Percentiles rank a stretch among this genome's conserved stretches.
phyloP scores from a whole-genome alignment of 2,888 invertebrate species.

The Panopea generosa region DNA sequence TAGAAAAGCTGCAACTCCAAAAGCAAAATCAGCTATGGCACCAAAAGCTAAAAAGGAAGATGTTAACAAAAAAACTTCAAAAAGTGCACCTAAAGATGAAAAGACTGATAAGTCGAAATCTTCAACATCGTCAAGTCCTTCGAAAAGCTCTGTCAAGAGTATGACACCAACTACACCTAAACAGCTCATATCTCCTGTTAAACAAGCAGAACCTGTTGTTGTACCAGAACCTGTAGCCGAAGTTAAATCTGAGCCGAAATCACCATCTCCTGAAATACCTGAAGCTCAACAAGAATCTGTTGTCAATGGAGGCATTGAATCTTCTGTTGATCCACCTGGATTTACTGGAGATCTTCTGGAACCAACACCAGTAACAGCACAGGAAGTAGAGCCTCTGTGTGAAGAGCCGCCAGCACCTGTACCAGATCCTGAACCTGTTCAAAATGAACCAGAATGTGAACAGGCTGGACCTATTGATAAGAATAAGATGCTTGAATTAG shows the following conservation, averaged over 20 bases:
- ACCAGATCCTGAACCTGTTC: slow-evolving; percentile 36
- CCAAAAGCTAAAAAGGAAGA: slow-evolving; percentile 73
- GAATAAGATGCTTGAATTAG: slow-evolving; percentile 70
- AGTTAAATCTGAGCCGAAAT: slow-evolving; percentile 42
- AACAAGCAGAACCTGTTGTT: slow-evolving; percentile 20
- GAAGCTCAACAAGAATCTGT: slow-evolving; percentile 28
- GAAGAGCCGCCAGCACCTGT: slow-evolving; percentile 10
- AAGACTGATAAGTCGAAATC: slow-evolving; percentile 65
- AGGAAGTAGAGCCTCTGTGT: slow-evolving; percentile 6
- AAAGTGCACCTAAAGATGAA: slow-evolving; percentile 67
- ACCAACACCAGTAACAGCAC: slow-evolving; percentile 27
- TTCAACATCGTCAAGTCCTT: slow-evolving; percentile 49
- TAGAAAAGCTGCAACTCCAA: slow-evolving; percentile 28
- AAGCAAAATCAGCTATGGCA: slow-evolving; percentile 42
- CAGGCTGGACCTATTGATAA: slow-evolving; percentile 38
- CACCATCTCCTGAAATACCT: slow-evolving; percentile 49
- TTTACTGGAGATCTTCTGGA: slow-evolving; percentile 40
- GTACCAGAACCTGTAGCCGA: slow-evolving; percentile 23
- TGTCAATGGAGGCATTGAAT: slow-evolving; percentile 34
- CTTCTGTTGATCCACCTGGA: slow-evolving; percentile 20
- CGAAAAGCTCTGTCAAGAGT: slow-evolving; percentile 52
- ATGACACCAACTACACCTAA: slow-evolving; percentile 59
- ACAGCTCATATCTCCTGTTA: slow-evolving; percentile 55
- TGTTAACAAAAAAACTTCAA: slow-evolving; percentile 72
- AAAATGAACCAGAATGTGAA: slow-evolving; percentile 24